Base-by-base conservation (phyloP, 2,797 vertebrate genomes). In the Hemibagrus guttatus region DNA sequence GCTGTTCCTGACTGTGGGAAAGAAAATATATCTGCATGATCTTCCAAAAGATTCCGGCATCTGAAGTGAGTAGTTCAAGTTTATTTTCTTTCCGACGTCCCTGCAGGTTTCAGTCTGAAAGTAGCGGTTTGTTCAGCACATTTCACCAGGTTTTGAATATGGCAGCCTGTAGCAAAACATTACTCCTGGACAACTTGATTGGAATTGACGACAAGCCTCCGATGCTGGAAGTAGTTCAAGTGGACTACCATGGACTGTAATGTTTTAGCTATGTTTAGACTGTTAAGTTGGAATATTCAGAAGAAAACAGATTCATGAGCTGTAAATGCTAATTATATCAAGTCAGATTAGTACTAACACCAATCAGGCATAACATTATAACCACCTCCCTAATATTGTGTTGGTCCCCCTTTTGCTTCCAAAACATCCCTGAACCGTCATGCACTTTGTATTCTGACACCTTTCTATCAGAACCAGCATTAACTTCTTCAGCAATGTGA, bases 71-170 rank as follows among this genome's bases (percentile, higher is more conserved):
- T 28, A 49, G 52, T 76, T 56, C 7, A 2, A 76, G 52, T 9
- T 76, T 3, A 3, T 75, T 69, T 52, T 49, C 28, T 56, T 31
- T 12, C 42, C 4, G 1, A 31, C 2, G 28, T 76, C 49, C 52
- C n/a, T 56, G 52, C 16, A 8, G 49, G 56, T 78, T 76, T 78
- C 74, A 78, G 74, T 78, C 28, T 78, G 74, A 78, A 28, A 17
- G 31, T 78, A 56, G 54, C 7, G 12, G 74, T 76, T 78, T 56
- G 17, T 78, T 78, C 74, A 56, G 74, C 74, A 56, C 52, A 56
- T 56, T 75, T 78, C 28, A 78, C 52, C 28, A 1, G 49, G 54
- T 78, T 78, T 56, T 4, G 17, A 56, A 23, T 21, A 76, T 78
- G 54, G 75, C n/a, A 79, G 28, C 28, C 54, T 35, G 52, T 35